Conservation (phyloP, 1,140 invertebrate species). For the Campoletis sonorensis region DNA sequence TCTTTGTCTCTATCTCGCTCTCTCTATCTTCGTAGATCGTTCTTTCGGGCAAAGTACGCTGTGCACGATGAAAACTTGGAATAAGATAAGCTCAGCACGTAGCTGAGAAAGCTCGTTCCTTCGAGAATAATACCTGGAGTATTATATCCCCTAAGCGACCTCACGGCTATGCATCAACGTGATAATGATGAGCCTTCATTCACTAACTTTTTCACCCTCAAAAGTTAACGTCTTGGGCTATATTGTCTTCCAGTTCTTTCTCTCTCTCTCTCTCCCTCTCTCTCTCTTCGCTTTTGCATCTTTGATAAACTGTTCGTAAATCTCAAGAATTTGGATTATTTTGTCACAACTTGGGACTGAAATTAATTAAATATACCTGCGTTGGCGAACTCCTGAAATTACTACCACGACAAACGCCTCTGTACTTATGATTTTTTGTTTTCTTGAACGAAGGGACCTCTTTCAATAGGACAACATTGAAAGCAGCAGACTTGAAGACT, state of each 20-base stretch:
- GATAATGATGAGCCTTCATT: slow-evolving; percentile 10
- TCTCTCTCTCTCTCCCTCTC: not conserved
- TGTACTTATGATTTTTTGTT: not conserved
- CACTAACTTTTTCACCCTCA: not conserved
- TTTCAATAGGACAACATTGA: not conserved
- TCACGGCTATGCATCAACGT: not conserved
- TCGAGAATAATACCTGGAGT: slow-evolving; percentile 4
- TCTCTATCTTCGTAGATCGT: not conserved
- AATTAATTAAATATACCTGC: not conserved
- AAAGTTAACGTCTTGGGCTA: not conserved
- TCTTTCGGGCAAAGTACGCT: not conserved
- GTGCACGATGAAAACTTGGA: slow-evolving; percentile 17
- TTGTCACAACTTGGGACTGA: not conserved
- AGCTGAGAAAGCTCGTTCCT: slow-evolving; percentile 6
- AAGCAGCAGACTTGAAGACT: not conserved
- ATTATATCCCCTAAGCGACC: slow-evolving; percentile 3
- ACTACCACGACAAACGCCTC: not conserved
- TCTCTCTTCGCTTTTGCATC: not conserved
- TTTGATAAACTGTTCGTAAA: not conserved
- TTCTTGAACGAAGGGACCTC: not conserved
- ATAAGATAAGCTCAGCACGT: slow-evolving; percentile 21
- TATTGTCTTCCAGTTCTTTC: not conserved
- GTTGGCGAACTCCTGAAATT: not conserved
- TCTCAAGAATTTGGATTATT: not conserved
- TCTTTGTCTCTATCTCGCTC: no score